These are phyloP conservation scores for Heteronetta atricapilla DNA, from an alignment of 2,113 vertebrate species.

Conservation along the genomic window DNA sequence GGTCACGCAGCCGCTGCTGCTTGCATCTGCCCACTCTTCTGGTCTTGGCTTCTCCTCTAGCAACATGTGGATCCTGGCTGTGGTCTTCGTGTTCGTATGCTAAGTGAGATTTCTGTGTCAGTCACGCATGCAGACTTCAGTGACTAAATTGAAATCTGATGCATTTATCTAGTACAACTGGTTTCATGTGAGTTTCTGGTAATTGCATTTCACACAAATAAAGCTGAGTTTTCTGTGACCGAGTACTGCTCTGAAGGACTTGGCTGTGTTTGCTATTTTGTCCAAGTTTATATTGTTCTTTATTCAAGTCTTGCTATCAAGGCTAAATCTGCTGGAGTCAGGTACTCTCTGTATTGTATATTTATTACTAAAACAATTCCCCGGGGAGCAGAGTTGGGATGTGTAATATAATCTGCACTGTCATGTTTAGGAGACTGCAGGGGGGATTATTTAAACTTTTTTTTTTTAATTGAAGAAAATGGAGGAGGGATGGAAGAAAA, in stretches of 20 bases:
- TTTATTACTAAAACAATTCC: neutral
- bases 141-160: constrained; percentile 47
- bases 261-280: neutral
- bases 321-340: neutral
- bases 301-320: neutral
- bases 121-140: neutral
- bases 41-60: neutral
- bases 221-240: constrained; percentile 38
- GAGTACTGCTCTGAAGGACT: neutral
- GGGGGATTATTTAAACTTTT: neutral
- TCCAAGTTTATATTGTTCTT: neutral
- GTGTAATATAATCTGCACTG: neutral
- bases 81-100: neutral
- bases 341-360: neutral
- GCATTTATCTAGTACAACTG: constrained; percentile 35
- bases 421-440: neutral
- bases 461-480: neutral
- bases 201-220: constrained; percentile 60
- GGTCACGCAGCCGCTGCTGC: neutral
- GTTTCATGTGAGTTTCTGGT: constrained; percentile 40
- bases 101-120: constrained; percentile 4
- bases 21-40: neutral
- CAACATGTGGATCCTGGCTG: neutral
- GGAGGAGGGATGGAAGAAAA: neutral
- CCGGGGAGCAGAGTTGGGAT: neutral